Evolutionary conservation across 2,113 vertebrate species (phyloP).

Genomic region (Phrynosoma blainvillii): DNA sequence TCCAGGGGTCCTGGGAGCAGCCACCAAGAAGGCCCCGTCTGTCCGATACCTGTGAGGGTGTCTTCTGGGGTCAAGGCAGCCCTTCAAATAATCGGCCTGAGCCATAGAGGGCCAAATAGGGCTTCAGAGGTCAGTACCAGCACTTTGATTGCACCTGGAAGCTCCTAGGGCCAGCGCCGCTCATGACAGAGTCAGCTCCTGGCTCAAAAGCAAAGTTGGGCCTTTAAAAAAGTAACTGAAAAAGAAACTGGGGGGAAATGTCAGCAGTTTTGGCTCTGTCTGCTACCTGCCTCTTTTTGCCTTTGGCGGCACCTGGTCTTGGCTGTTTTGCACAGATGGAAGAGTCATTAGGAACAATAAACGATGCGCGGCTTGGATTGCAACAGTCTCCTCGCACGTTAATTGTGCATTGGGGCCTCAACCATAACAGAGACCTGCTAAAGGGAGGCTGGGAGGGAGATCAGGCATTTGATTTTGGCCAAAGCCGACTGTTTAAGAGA

Average conservation of each 20-base stretch:
- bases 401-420: conserved; percentile 69
- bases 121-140: too few relatives aligned
- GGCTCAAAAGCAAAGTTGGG: background rate
- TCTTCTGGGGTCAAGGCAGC: too few relatives aligned
- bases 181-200: background rate
- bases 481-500: conserved; percentile 69
- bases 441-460: conserved; percentile 66
- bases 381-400: conserved; percentile 67
- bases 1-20: too few relatives aligned
- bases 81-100: background rate
- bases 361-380: conserved; percentile 68
- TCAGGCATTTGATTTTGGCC: conserved; percentile 55
- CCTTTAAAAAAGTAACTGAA: too few relatives aligned
- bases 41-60: too few relatives aligned
- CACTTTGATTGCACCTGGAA: background rate
- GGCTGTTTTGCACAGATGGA: conserved; percentile 60
- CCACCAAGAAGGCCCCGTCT: too few relatives aligned
- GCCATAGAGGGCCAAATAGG: too few relatives aligned
- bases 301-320: conserved; percentile 44
- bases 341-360: conserved; percentile 74
- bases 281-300: background rate
- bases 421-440: conserved; percentile 62
- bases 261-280: background rate
- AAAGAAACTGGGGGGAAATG: background rate
- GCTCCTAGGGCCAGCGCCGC: background rate